Percentiles rank a stretch among this genome's conserved stretches.
Evolutionary conservation across 1,140 invertebrate species (phyloP).

Genomic region (Leucophenga varia): DNA sequence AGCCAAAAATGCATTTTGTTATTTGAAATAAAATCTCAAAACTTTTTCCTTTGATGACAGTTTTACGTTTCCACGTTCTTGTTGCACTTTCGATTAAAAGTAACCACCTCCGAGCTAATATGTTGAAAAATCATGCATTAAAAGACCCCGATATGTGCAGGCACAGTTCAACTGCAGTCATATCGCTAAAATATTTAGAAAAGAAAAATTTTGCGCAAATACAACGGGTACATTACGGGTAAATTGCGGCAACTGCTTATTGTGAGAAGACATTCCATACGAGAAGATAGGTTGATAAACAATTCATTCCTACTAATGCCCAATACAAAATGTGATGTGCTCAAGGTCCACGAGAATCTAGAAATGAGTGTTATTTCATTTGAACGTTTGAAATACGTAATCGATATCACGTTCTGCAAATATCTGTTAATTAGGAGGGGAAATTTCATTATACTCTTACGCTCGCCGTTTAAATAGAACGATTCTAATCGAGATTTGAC

Average conservation of each 20-base stretch:
- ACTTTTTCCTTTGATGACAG: too few relatives aligned
- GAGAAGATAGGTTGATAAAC: too few relatives aligned
- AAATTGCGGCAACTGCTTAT: too few relatives aligned
- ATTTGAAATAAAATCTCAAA: slow-evolving; percentile 14
- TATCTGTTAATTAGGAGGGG: slow-evolving; percentile 27
- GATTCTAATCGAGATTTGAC: not conserved
- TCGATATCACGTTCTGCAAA: slow-evolving; percentile 20
- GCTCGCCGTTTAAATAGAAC: slow-evolving; percentile 17
- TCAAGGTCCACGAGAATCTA: too few relatives aligned
- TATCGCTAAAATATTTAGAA: slow-evolving; percentile 23
- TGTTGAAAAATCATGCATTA: slow-evolving; percentile 1
- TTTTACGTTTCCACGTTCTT: too few relatives aligned
- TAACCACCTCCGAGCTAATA: slow-evolving; percentile 6
- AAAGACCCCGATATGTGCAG: slow-evolving; percentile 17
- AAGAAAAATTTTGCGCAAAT: too few relatives aligned
- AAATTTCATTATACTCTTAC: slow-evolving; percentile 28
- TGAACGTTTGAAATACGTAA: too few relatives aligned
- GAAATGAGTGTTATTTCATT: too few relatives aligned
- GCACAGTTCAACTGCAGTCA: slow-evolving; percentile 23
- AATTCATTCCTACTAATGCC: too few relatives aligned
- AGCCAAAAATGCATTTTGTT: slow-evolving; percentile 2
- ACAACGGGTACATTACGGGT: too few relatives aligned
- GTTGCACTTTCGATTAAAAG: not conserved
- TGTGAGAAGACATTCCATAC: too few relatives aligned
- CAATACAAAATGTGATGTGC: too few relatives aligned